A percentile compares a stretch with the other conserved stretches of the same genome.
phyloP scores from a whole-genome alignment of 2,797 vertebrate genomes.

The Anguilla anguilla region DNA sequence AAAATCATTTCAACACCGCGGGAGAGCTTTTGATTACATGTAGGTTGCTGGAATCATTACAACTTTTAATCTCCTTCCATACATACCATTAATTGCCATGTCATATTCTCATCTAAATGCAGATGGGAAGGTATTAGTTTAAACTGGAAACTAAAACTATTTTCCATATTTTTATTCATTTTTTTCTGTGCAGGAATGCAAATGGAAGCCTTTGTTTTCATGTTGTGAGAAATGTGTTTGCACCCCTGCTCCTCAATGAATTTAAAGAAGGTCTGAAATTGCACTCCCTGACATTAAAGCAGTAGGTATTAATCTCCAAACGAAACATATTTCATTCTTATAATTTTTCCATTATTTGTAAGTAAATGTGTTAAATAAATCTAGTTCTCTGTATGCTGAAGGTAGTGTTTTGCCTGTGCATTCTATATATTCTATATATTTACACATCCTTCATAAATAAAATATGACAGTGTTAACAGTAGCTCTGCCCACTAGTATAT shows the following conservation, averaged over 20 bases:
- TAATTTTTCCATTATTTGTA: conserved; percentile 23
- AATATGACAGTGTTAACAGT: not conserved
- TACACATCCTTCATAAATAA: not conserved
- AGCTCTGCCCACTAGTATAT: not conserved
- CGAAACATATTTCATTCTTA: conserved; percentile 32
- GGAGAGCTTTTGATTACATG: not conserved
- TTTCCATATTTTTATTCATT: conserved; percentile 30
- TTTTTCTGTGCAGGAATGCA: conserved; percentile 51
- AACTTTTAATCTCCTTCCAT: conserved; percentile 23
- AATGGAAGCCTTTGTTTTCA: conserved; percentile 56
- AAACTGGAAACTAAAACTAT: conserved; percentile 66
- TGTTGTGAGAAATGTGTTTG: conserved; percentile 59
- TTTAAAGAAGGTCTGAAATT: conserved; percentile 69
- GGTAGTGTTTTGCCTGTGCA: not conserved
- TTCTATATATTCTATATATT: not conserved
- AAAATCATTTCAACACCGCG: not conserved
- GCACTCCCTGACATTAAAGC: conserved; percentile 54
- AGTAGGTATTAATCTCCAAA: conserved; percentile 59
- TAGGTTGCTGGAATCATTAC: not conserved
- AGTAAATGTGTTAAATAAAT: conserved; percentile 41
- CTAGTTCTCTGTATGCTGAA: conserved; percentile 18
- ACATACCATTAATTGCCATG: conserved; percentile 63
- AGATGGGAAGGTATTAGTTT: conserved; percentile 64
- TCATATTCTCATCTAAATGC: conserved; percentile 77
- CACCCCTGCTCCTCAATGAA: conserved; percentile 64